These are phyloP conservation scores for Silvanus unidentatus DNA, from an alignment of 2,888 invertebrate species.

Conservation along the genomic window DNA sequence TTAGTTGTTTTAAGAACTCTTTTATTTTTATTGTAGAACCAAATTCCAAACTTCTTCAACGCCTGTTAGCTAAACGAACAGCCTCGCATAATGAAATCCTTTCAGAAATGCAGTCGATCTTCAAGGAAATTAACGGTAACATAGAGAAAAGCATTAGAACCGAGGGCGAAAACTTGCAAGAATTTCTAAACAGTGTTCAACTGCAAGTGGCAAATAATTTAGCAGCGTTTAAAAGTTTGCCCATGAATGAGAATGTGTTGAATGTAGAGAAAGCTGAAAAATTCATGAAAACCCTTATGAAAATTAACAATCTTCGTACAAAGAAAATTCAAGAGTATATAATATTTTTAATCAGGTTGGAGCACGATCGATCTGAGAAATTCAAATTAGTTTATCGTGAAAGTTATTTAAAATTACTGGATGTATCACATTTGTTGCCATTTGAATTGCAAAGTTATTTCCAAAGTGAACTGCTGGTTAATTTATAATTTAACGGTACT, in stretches of 20 bases:
- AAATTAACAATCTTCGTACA: too few relatives aligned
- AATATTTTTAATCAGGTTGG: slow-evolving; percentile 15
- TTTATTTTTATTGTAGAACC: too few relatives aligned
- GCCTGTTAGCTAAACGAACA: slow-evolving; percentile 10
- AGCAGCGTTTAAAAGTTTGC: not conserved
- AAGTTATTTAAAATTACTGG: slow-evolving; percentile 27
- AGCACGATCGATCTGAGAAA: slow-evolving; percentile 28
- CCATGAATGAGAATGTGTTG: not conserved
- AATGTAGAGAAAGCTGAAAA: not conserved
- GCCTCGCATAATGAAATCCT: not conserved
- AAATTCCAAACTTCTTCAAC: too few relatives aligned
- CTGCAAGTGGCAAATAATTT: not conserved
- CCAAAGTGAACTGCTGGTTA: slow-evolving; percentile 35
- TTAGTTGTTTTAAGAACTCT: too few relatives aligned
- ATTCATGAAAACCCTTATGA: not conserved
- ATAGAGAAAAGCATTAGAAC: not conserved
- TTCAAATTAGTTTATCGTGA: slow-evolving; percentile 30
- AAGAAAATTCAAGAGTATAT: too few relatives aligned
- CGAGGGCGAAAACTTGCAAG: not conserved
- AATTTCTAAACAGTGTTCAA: not conserved
- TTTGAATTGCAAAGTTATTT: slow-evolving; percentile 35
- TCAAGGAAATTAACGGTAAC: not conserved
- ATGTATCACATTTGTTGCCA: slow-evolving; percentile 31
- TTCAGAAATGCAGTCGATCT: not conserved
- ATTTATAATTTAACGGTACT: not conserved